Evolutionary conservation across 35 echinoderm and acorn worm species (phyloP).

Genomic region (Apostichopus californicus): DNA sequence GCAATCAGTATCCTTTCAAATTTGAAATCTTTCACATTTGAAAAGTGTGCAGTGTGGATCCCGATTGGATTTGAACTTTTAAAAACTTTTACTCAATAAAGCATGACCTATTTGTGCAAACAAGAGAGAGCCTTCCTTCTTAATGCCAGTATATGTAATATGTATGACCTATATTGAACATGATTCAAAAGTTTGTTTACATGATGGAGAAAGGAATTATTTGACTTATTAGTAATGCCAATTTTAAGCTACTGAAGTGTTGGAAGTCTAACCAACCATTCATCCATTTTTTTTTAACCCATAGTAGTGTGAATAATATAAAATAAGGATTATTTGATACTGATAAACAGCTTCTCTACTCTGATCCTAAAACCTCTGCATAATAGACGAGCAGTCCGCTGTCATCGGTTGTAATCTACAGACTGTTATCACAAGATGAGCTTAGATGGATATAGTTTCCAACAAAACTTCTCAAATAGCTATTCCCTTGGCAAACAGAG

Average conservation of each 20-base stretch:
- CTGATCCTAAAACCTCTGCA: background rate
- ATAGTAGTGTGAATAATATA: background rate
- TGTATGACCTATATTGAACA: too few species aligned
- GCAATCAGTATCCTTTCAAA: too few species aligned
- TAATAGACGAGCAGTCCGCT: background rate
- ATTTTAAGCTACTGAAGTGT: too few species aligned
- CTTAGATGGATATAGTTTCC: slow-evolving; percentile 4
- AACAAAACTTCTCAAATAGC: background rate
- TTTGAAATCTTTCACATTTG: too few species aligned
- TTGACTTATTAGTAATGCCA: too few species aligned
- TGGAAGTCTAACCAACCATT: too few species aligned
- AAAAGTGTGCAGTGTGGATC: background rate
- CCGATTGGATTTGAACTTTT: background rate
- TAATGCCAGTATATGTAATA: too few species aligned
- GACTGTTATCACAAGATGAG: slow-evolving; percentile 20
- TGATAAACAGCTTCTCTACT: background rate
- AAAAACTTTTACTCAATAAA: background rate
- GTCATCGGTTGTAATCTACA: slow-evolving; percentile 2
- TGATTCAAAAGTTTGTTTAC: too few species aligned
- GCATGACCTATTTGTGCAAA: background rate
- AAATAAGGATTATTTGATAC: background rate
- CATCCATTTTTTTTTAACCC: too few species aligned
- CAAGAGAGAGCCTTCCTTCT: background rate
- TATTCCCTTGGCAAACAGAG: background rate
- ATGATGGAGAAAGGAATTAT: too few species aligned